A percentile compares a stretch with the other conserved stretches of the same genome.
Conservation (phyloP, 2,797 vertebrate species). For the Pachyuromys duprasi region DNA sequence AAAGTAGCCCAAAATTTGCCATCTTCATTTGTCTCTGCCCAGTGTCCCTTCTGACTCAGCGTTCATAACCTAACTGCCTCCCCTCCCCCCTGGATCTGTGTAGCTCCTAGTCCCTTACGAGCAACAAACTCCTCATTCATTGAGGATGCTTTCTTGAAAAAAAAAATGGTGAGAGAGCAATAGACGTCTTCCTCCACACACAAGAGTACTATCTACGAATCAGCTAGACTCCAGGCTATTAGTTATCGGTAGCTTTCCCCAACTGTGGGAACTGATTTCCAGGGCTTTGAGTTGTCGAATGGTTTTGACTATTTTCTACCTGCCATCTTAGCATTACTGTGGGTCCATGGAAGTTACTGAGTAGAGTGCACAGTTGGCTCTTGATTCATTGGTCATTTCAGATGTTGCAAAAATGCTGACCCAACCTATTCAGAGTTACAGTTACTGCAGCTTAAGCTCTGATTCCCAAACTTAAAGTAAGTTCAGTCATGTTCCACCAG, state of each 20-base stretch:
- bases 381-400: slow-evolving; percentile 8
- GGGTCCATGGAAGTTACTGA: not conserved
- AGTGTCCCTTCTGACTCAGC: too few species aligned
- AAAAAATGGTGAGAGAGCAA: not conserved
- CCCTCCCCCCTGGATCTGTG: not conserved
- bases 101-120: not conserved
- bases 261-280: not conserved
- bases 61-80: not conserved
- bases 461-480: not conserved
- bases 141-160: not conserved
- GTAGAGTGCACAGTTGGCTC: not conserved
- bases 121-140: not conserved
- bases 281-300: not conserved
- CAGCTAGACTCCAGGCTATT: not conserved
- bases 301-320: slow-evolving; percentile 1
- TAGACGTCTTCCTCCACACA: not conserved
- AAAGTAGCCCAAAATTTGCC: not conserved
- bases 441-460: slow-evolving; percentile 3
- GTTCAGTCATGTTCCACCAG: not conserved
- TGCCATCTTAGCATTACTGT: not conserved
- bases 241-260: not conserved
- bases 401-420: not conserved
- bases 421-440: not conserved
- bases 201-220: not conserved
- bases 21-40: too few species aligned